A percentile compares a stretch with the other conserved stretches of the same genome.
These are phyloP conservation scores for Holacanthus passer DNA, from an alignment of 2,113 vertebrate genomes.

Conservation along the genomic window DNA sequence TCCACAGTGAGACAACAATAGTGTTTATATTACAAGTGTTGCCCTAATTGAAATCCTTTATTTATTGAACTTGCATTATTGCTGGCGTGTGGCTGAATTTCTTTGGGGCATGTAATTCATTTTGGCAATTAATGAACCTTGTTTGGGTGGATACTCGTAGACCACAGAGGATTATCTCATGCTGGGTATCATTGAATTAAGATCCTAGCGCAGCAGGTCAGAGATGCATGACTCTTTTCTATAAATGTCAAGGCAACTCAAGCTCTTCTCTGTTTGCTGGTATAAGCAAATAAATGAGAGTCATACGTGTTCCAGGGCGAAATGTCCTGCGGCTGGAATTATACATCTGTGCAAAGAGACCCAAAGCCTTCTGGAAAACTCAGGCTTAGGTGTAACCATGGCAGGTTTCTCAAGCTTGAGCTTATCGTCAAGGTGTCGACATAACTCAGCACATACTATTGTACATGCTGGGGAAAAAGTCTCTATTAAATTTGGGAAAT, in stretches of 20 bases:
- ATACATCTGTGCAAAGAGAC: constrained; percentile 20
- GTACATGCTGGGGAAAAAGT: constrained; percentile 4
- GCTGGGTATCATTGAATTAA: constrained; percentile 35
- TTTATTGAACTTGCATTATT: constrained; percentile 66
- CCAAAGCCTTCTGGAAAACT: constrained; percentile 25
- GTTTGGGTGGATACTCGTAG: constrained; percentile 32
- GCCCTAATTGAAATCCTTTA: constrained; percentile 68
- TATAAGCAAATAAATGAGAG: constrained; percentile 40
- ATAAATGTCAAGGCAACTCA: constrained; percentile 48
- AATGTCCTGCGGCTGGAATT: constrained; percentile 35
- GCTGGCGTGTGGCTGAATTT: constrained; percentile 48
- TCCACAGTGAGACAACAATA: constrained; percentile 58
- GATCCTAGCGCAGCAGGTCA: constrained; percentile 31
- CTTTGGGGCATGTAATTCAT: constrained; percentile 55
- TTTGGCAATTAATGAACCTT: constrained; percentile 53
- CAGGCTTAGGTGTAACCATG: constrained; percentile 7
- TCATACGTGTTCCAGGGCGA: constrained; percentile 14
- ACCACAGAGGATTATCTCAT: constrained; percentile 49
- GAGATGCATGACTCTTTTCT: constrained; percentile 36
- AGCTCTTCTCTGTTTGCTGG: constrained; percentile 41
- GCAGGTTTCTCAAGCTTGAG: not conserved
- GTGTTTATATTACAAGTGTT: constrained; percentile 56
- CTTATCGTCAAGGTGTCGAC: constrained; percentile 7
- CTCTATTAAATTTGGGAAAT: constrained; percentile 7
- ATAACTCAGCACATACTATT: constrained; percentile 5